Conservation (phyloP, 2,113 vertebrate species). For the Hyla sarda region DNA sequence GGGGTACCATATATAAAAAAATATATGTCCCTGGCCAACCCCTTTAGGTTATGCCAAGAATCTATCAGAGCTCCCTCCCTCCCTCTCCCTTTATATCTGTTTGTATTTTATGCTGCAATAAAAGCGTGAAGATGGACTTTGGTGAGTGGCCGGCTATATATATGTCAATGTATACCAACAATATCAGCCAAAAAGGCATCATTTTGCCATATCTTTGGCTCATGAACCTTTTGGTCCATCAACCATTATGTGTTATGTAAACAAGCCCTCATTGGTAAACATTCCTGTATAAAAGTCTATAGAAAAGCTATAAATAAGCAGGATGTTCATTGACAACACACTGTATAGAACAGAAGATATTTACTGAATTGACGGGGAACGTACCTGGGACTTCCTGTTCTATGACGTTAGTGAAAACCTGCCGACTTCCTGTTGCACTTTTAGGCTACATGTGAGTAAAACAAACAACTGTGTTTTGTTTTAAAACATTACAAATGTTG, state of each 20-base stretch:
- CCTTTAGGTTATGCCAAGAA: too few species aligned
- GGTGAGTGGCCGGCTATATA: too few species aligned
- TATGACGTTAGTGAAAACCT: constrained; percentile 25
- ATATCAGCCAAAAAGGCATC: background rate
- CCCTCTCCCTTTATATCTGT: too few species aligned
- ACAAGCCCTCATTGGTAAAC: background rate
- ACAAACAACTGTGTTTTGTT: constrained; percentile 8
- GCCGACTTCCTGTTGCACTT: constrained; percentile 10
- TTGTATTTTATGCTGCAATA: too few species aligned
- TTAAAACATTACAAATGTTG: background rate
- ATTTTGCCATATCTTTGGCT: background rate
- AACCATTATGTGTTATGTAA: background rate
- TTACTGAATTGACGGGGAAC: background rate
- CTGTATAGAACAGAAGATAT: background rate
- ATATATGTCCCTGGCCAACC: too few species aligned
- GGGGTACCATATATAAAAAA: too few species aligned
- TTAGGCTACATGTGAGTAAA: background rate
- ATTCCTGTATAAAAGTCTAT: background rate
- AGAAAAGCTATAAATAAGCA: background rate
- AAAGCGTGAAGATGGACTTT: too few species aligned
- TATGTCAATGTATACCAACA: background rate
- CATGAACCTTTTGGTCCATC: background rate
- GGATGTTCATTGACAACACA: background rate
- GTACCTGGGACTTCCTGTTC: constrained; percentile 26
- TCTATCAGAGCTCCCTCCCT: too few species aligned